Base-by-base conservation (phyloP, 2,113 vertebrate genomes). In the Pogona vitticeps region DNA sequence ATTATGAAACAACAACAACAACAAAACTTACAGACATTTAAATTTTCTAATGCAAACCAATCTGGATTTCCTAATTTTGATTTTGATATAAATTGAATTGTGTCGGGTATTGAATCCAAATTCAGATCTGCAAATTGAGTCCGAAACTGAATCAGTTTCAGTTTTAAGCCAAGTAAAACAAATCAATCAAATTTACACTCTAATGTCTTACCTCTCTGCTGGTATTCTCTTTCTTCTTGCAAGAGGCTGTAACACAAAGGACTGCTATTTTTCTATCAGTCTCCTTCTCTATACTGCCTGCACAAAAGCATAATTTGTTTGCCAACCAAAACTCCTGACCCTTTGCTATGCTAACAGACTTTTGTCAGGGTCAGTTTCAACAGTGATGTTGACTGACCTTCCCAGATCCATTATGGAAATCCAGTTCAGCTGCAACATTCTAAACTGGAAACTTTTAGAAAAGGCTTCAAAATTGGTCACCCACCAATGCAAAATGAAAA, bases 331-430 rank as follows among this genome's bases (percentile, higher is more conserved):
- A 84, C 88, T 93, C 90, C 88, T 92, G 90, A 93, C 93, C 86
- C 52, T 89, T 92, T 94, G 89, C 76, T 94, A 93, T 84, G 93
- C 88, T 94, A 92, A 91, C 80, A 89, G 46, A 88, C 89, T 92
- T 95, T 91, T 93, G 90, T 90, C 89, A 88, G 89, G 89, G 90
- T 87, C 82, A 91, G 89, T 91, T 88, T 79, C 79, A 91, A n/a
- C 76, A 91, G 92, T 88, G 91, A 92, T 33, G 52, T n/a, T 82
- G 38, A 33, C n/a, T 76, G 36, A 65, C 21, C 23, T 85, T 88
- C 88, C 31, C 65, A 28, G 40, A 15, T 70, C 92, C 85, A 92
- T 87, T 46, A 77, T 42, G 23, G 63, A 92, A 91, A 93, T 91
- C 90, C 91, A 90, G 17, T 76, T 65, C 59, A 73, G 23, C 23